A percentile compares a stretch with the other conserved stretches of the same genome.
These are phyloP conservation scores for Antedon mediterranea DNA, from an alignment of 53 echinoderm and acorn worm species.

Conservation along the genomic window DNA sequence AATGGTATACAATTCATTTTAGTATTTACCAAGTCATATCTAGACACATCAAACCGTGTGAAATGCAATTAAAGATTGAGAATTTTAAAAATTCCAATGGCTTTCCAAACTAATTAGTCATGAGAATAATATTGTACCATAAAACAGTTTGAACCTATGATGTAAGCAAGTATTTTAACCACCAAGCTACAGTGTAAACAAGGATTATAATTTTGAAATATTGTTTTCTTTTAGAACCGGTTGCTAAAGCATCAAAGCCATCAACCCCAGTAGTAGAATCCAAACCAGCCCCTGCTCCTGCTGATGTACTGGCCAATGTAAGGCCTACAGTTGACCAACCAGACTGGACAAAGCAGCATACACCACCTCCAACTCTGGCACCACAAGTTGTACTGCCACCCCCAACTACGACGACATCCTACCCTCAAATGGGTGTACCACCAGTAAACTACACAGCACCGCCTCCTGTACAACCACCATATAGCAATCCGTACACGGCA, in stretches of 20 bases:
- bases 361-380: constrained; percentile 17
- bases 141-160: too few relatives aligned
- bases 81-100: too few relatives aligned
- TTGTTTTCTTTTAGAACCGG: not conserved
- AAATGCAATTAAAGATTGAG: too few relatives aligned
- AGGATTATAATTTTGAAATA: too few relatives aligned
- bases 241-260: constrained; percentile 9
- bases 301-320: not conserved
- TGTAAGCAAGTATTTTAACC: too few relatives aligned
- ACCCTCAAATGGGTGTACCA: not conserved
- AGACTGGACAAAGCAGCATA: constrained; percentile 9
- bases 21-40: too few relatives aligned
- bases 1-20: too few relatives aligned
- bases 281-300: not conserved
- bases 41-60: too few relatives aligned
- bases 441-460: constrained; percentile 3
- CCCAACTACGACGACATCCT: constrained; percentile 5
- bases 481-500: constrained; percentile 2
- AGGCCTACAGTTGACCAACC: constrained; percentile 12
- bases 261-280: not conserved
- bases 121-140: too few relatives aligned
- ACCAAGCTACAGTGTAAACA: too few relatives aligned
- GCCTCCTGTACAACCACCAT: constrained; percentile 23
- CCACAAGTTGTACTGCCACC: constrained; percentile 11
- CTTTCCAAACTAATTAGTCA: too few relatives aligned